Percentiles rank a stretch among this genome's conserved stretches.
Conservation (phyloP, 1,140 invertebrate genomes). For the Polypedilum pembai region DNA sequence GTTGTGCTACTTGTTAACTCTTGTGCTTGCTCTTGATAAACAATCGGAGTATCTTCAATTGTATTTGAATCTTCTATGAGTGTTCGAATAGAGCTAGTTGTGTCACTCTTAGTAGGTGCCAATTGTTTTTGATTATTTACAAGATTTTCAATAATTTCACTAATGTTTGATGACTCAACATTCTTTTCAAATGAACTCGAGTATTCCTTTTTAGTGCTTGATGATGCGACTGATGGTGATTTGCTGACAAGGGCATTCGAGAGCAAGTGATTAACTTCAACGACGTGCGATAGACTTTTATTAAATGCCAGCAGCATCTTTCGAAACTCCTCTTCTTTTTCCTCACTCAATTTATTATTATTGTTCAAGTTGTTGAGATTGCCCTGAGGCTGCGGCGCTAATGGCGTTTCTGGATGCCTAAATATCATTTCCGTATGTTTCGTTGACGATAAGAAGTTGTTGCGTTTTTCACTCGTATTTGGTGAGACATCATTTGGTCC, state of each 20-base stretch:
- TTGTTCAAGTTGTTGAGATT: not conserved
- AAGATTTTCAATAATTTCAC: constrained; percentile 21
- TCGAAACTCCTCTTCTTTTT: constrained; percentile 14
- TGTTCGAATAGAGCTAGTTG: not conserved
- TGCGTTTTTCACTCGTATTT: not conserved
- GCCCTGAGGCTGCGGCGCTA: not conserved
- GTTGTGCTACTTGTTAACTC: not conserved
- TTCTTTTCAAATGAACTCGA: constrained; percentile 17
- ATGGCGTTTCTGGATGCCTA: not conserved
- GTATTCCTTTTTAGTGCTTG: not conserved
- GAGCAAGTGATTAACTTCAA: constrained; percentile 34
- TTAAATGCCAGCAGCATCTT: constrained; percentile 33
- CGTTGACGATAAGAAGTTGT: constrained; percentile 2
- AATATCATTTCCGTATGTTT: not conserved
- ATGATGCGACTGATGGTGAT: not conserved
- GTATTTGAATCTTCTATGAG: not conserved
- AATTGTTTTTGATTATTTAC: not conserved
- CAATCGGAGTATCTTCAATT: constrained; percentile 20
- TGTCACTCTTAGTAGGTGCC: not conserved
- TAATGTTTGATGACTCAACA: not conserved
- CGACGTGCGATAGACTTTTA: constrained; percentile 34
- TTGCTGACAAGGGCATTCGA: constrained; percentile 30
- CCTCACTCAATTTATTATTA: constrained; percentile 18
- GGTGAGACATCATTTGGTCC: not conserved
- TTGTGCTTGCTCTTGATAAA: not conserved